Conservation (phyloP, 2,113 vertebrate species). For the Percopsis transmontana region DNA sequence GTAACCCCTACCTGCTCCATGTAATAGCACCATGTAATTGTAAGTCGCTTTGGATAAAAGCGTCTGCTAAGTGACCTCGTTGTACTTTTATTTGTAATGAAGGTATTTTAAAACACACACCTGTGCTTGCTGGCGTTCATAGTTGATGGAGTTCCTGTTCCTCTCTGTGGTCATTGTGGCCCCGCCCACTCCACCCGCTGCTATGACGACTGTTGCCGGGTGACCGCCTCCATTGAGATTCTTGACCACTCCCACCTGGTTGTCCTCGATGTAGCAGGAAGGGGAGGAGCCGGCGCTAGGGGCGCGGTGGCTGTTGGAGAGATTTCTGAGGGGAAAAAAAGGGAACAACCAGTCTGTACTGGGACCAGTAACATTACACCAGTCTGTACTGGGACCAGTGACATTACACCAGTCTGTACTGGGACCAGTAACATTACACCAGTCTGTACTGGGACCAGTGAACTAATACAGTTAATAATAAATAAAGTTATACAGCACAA, state of each 20-base stretch:
- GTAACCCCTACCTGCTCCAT: too few species aligned
- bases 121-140: conserved; percentile 89
- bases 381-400: neutral
- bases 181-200: conserved; percentile 50
- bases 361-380: neutral
- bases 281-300: conserved; percentile 85
- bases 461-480: too few species aligned
- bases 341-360: neutral
- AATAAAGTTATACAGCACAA: too few species aligned
- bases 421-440: neutral
- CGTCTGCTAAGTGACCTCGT: too few species aligned
- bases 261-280: conserved; percentile 87
- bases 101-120: conserved; percentile 44
- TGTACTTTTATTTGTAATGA: too few species aligned
- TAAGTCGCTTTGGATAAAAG: too few species aligned
- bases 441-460: neutral
- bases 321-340: conserved; percentile 78
- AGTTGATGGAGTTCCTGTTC: conserved; percentile 93
- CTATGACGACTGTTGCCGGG: conserved; percentile 64
- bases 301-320: conserved; percentile 82
- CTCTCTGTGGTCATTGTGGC: conserved; percentile 73
- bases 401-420: neutral
- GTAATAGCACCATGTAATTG: too few species aligned
- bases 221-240: conserved; percentile 85
- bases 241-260: conserved; percentile 84